Percentiles rank a stretch among this genome's conserved stretches.
Conservation (phyloP, 2,113 vertebrate species). For the Rhizomys pruinosus region DNA sequence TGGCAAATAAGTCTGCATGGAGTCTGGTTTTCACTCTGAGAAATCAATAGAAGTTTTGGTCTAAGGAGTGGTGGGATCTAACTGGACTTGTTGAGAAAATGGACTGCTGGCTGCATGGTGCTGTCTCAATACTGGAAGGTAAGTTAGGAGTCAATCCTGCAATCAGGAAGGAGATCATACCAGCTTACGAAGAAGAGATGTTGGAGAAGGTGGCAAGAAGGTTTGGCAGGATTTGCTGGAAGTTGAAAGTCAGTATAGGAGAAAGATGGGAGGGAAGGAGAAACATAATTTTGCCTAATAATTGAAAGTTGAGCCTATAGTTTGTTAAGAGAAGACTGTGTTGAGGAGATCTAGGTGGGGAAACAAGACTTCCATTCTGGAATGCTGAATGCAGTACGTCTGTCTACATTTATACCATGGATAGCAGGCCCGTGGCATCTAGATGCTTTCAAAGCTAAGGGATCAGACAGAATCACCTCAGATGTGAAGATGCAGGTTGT, state of each 20-base stretch:
- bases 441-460: neutral
- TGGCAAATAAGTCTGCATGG: neutral
- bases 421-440: neutral
- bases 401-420: neutral
- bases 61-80: neutral
- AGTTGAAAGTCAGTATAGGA: neutral
- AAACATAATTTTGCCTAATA: neutral
- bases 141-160: neutral
- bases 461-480: neutral
- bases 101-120: neutral
- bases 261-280: neutral
- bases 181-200: neutral
- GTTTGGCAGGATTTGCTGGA: neutral
- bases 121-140: neutral
- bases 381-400: neutral
- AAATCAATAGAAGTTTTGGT: neutral
- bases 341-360: neutral
- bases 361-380: neutral
- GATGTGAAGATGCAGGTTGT: neutral
- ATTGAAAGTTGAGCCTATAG: neutral
- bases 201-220: neutral
- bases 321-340: neutral
- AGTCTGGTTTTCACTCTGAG: neutral
- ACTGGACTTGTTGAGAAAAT: neutral
- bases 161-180: neutral